Evolutionary conservation across 2,888 invertebrate species (phyloP), one percentile per base, ranked within the genome.

Genomic region (Macrophya annulata): DNA sequence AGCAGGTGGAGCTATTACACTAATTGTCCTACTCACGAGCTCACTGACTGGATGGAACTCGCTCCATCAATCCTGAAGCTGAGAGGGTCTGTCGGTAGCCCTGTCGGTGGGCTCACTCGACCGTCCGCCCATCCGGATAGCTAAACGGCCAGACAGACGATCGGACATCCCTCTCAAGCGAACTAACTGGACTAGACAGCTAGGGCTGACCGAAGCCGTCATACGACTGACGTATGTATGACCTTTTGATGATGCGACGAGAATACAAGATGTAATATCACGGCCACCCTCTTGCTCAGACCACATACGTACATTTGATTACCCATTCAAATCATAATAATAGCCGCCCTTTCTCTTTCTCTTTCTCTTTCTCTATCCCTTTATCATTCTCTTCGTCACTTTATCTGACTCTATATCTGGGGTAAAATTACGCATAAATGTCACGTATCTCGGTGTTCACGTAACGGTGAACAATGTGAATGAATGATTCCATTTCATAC

Each of bases 1-100:
- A 83, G 65, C 83, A 83, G 83, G 83, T 83, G 83, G 71, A 83
- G 65, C 83, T 83, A 83, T 71, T 71, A 83, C 83, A 71, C 83
- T 83, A 83, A 83, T 83, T 83, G 83, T 83, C 83, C 68, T 45
- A 83, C 83, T 71, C 83, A 83, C 68, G 40, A 68, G 71, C 68
- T 83, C 83, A 71, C 68, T 48, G 83, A 83, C 83, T 83, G 68
- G 68, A 65, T 83, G 83, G 83, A 65, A 83, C 83, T 83, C 83
- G 83, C 21, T 71, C 83, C 83, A 83, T 83, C 83, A 71, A 83
- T 83, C 83, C 83, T 83, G 68, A 71, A 68, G 71, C 83, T 68
- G 68, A 71, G 83, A 83, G 83, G 83, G 81, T 81, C 81, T 81
- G 81, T 81, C 81, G 81, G 81, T 81, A 81, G 81, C 40, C 81